Percentiles rank a stretch among this genome's conserved stretches.
These are phyloP conservation scores for Lamellibrachia luymesi DNA, from an alignment of 1,140 invertebrate species.

Conservation along the genomic window DNA sequence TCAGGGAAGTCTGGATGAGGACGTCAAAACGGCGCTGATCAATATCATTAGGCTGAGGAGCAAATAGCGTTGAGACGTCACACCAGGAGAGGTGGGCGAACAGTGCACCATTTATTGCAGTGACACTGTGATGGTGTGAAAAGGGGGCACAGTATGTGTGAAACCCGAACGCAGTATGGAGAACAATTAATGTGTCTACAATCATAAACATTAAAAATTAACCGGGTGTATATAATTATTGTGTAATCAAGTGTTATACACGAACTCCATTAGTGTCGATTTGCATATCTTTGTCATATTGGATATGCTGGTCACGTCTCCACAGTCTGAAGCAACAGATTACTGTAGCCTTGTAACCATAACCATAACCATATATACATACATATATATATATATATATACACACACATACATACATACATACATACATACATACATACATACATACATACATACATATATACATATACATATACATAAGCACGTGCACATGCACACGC, in stretches of 20 bases:
- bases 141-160: background rate
- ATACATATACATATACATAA: too few relatives aligned
- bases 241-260: background rate
- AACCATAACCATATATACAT: background rate
- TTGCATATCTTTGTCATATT: background rate
- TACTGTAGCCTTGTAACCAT: background rate
- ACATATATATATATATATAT: too few relatives aligned
- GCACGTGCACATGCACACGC: too few relatives aligned
- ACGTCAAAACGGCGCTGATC: slow-evolving; percentile 45
- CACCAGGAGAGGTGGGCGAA: background rate
- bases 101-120: background rate
- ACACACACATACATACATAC: too few relatives aligned
- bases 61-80: slow-evolving; percentile 24
- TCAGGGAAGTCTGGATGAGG: slow-evolving; percentile 51
- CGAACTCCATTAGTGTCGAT: background rate
- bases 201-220: background rate
- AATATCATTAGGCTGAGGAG: slow-evolving; percentile 49
- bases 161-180: too few relatives aligned
- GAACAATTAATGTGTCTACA: too few relatives aligned
- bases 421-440: too few relatives aligned
- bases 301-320: background rate
- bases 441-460: too few relatives aligned
- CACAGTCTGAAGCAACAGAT: too few relatives aligned
- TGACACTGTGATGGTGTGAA: background rate
- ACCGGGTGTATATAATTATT: background rate